Conservation (phyloP, 2,888 invertebrate genomes). For the Amphipyra tragopoginis region DNA sequence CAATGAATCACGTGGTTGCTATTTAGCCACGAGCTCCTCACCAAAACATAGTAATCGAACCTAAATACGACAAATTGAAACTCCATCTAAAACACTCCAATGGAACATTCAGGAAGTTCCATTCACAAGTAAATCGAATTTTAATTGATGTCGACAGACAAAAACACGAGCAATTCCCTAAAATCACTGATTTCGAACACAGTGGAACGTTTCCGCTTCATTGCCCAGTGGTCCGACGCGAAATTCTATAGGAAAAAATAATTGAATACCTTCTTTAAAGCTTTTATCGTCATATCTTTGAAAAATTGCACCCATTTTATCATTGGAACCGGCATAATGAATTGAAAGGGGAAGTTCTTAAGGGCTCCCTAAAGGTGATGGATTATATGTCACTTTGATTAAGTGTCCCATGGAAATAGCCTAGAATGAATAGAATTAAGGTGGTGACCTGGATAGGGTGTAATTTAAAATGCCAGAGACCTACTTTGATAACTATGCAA, state of each 20-base stretch:
- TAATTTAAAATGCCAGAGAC: slow-evolving; percentile 36
- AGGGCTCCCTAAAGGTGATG: slow-evolving; percentile 64
- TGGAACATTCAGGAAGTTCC: slow-evolving; percentile 14
- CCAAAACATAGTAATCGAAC: neutral
- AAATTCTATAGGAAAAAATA: slow-evolving; percentile 44
- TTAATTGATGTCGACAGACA: slow-evolving; percentile 56
- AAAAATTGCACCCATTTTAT: slow-evolving; percentile 74
- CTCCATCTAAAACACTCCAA: slow-evolving; percentile 14
- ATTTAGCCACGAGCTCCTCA: no score
- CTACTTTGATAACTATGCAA: slow-evolving; percentile 60
- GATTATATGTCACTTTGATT: slow-evolving; percentile 74
- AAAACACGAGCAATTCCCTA: slow-evolving; percentile 43
- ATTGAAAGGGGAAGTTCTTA: slow-evolving; percentile 71
- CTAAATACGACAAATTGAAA: slow-evolving; percentile 28
- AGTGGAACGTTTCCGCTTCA: slow-evolving; percentile 35
- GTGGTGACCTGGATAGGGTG: slow-evolving; percentile 30
- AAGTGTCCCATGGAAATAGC: slow-evolving; percentile 46
- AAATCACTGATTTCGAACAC: slow-evolving; percentile 53
- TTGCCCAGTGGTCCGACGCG: slow-evolving; percentile 35
- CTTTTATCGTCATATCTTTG: slow-evolving; percentile 69
- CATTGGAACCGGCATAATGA: slow-evolving; percentile 70
- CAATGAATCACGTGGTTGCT: no score
- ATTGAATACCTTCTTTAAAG: slow-evolving; percentile 51
- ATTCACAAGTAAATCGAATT: slow-evolving; percentile 50
- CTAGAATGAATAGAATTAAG: slow-evolving; percentile 51